Base-by-base conservation (phyloP, 53 echinoderm and acorn worm genomes). In the Glandiceps talaboti region DNA sequence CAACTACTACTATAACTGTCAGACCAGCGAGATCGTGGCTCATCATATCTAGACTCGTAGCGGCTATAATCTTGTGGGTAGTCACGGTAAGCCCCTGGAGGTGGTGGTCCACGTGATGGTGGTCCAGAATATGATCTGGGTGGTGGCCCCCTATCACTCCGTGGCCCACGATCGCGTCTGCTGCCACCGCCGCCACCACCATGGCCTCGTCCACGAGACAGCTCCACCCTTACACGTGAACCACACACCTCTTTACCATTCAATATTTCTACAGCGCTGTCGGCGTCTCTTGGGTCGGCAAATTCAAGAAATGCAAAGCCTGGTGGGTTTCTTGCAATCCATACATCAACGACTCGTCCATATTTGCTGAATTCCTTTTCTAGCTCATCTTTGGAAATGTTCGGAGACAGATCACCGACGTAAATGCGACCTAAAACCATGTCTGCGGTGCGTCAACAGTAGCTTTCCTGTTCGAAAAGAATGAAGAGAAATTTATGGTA, bases 241-340 rank as follows among this genome's bases (percentile, higher is more conserved):
- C 99, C 99, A 28, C 93, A 83, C 78, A 99, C 76, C 29, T 33
- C 81, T 31, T 80, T 85, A 31, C 99, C 99, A 33, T 99, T 89
- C 28, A 99, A 73, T 30, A 79, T 87, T 29, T 90, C 81, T 74
- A 99, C 81, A 28, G 93, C 93, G 77, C 83, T 80, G 30, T 99
- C 99, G 14, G 99, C 99, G 76, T 99, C 88, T 14, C 32, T 77
- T 10, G 80, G 33, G 30, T 74, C 86, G 32, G 87, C 88, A 45
- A 90, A 99, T 82, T 99, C 93, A 14, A 99, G 86, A 75, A 99
- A 99, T 1, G 99, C 99, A 29, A 99, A 99, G 84, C 99, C 99
- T 75, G 99, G 99, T 80, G 99, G 99, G 83, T 90, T 94, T 45
- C 99, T 85, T 27, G 99, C 99, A 30, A 99, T 83, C 99, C 99